Percentiles rank a stretch among this genome's conserved stretches.
phyloP scores from a whole-genome alignment of 1,140 invertebrate genomes.

The Philopotamus ludificatus region DNA sequence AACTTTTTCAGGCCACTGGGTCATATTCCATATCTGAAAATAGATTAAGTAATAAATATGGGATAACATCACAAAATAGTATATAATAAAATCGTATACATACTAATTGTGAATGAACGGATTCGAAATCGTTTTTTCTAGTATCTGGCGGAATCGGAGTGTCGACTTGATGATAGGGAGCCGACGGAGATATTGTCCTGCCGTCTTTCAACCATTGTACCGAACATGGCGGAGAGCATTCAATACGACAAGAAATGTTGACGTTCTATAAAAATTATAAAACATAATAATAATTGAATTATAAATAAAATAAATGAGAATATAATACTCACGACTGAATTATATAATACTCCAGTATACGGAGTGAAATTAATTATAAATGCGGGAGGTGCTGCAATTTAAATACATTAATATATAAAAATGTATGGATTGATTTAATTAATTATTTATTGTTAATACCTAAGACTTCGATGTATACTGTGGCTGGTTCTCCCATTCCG shows the following conservation, averaged over 20 bases:
- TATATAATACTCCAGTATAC: constrained; percentile 76
- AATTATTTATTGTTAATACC: constrained; percentile 56
- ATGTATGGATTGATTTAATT: constrained; percentile 16
- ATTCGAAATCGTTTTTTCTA: constrained; percentile 81
- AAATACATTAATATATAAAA: constrained; percentile 32
- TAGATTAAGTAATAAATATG: not conserved
- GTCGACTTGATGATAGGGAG: constrained; percentile 60
- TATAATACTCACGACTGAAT: constrained; percentile 54
- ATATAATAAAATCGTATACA: constrained; percentile 42
- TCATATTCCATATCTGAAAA: constrained; percentile 71
- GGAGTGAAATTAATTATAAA: constrained; percentile 82
- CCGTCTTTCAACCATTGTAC: constrained; percentile 81
- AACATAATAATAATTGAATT: constrained; percentile 6
- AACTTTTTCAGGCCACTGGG: constrained; percentile 73
- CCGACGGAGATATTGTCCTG: constrained; percentile 63
- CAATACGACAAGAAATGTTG: constrained; percentile 80
- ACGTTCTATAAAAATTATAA: constrained; percentile 58
- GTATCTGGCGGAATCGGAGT: constrained; percentile 64
- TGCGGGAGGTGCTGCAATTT: constrained; percentile 72
- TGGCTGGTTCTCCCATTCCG: constrained; percentile 72
- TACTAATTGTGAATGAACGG: constrained; percentile 78
- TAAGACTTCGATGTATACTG: constrained; percentile 72
- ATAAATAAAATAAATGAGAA: not conserved
- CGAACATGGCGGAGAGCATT: constrained; percentile 82
- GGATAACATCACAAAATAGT: not conserved